Conservation (phyloP, 2,888 invertebrate species). For the Melanostoma scalare region DNA sequence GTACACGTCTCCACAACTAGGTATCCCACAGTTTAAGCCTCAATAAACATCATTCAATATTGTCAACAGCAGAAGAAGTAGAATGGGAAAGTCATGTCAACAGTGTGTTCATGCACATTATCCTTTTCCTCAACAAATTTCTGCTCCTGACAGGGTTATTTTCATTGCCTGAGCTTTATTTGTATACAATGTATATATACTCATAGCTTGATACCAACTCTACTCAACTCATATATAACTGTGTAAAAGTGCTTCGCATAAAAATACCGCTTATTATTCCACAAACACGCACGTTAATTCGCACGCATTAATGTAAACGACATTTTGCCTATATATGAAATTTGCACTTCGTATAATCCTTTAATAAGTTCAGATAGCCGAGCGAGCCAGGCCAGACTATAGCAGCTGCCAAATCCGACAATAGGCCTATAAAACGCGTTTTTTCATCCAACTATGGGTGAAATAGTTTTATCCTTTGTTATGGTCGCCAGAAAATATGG, state of each 20-base stretch:
- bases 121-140: conserved; percentile 2
- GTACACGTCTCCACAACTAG: conserved; percentile 20
- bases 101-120: conserved; percentile 24
- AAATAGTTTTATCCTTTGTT: conserved; percentile 22
- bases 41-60: conserved; percentile 32
- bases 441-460: not conserved
- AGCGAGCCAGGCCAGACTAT: not conserved
- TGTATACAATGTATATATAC: not conserved
- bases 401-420: conserved; percentile 9
- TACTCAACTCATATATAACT: not conserved
- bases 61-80: conserved; percentile 21
- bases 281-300: conserved; percentile 35
- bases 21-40: conserved; percentile 2
- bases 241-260: conserved; percentile 26
- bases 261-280: conserved; percentile 27
- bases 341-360: conserved; percentile 3
- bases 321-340: conserved; percentile 9
- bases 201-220: not conserved
- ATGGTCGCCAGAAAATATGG: not conserved
- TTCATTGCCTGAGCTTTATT: not conserved
- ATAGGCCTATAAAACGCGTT: not conserved
- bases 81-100: conserved; percentile 49
- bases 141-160: conserved; percentile 8
- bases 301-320: conserved; percentile 1
- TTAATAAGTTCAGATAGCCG: conserved; percentile 2